Evolutionary conservation across 2,888 invertebrate genomes (phyloP), one percentile per base, ranked within the genome.

Genomic region (Idaea straminata): DNA sequence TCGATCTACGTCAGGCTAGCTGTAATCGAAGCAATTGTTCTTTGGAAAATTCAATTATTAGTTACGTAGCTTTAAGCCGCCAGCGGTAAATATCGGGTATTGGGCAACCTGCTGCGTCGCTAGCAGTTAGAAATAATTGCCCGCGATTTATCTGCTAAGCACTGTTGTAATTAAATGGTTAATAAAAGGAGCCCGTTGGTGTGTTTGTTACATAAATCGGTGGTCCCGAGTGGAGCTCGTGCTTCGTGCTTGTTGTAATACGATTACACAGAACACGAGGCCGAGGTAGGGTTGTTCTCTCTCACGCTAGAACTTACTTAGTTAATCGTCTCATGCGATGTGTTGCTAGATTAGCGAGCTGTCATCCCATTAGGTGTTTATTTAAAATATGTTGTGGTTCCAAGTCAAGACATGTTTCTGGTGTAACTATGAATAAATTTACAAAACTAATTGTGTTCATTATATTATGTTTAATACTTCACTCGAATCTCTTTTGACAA

Each of bases 21-120:
- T 85, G 87, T 92, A 92, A 90, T 92, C 89, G 91, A 87, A 85
- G 89, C 91, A 90, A 92, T 92, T 91, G 92, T 92, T 92, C 91
- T 88, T 83, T 74, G 76, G 85, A 89, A 92, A 92, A 91, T 91
- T 91, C 89, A 91, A 91, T 92, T 92, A 90, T 89, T 87, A 84
- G 79, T 78, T 82, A 77, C 34, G 35, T 38, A 34, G 25, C 59
- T 79, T 73, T 80, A 78, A 83, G 83, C 82, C 78, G 80, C 81
- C 72, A 80, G 79, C 82, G 83, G 83, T 78, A 85, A 88, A 86
- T 85, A 85, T 84, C 81, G 83, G 76, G 82, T 83, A 86, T 88
- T 87, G 85, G 82, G 84, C 86, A 87, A 88, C 83, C 82, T 77
- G 83, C 82, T 80, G 84, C 81, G 85, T 87, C 84, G 86, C 86